Conservation (phyloP, 2,797 vertebrate genomes). For the Rhynchotus rufescens region DNA sequence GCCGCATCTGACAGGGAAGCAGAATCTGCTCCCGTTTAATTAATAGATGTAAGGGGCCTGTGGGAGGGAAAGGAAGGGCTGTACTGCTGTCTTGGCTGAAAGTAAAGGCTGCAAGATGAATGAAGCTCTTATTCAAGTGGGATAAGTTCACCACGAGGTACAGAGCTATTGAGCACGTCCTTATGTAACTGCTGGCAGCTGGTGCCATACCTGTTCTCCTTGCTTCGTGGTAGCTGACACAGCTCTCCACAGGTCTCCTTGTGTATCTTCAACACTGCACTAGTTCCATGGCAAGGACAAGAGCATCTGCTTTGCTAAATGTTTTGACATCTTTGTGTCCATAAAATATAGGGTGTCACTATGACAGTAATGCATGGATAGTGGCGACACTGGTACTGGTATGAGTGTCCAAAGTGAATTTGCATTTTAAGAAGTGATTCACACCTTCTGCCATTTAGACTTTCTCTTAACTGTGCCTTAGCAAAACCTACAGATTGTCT, state of each 20-base stretch:
- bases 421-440: background rate
- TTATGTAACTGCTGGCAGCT: background rate
- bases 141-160: accelerated
- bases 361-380: background rate
- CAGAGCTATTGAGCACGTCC: background rate
- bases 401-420: background rate
- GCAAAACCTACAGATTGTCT: background rate
- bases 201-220: accelerated
- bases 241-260: background rate
- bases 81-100: background rate
- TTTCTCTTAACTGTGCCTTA: background rate
- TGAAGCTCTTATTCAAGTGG: background rate
- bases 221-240: accelerated
- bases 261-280: background rate
- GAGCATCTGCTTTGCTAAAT: background rate
- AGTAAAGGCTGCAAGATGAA: background rate
- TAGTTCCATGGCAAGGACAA: background rate
- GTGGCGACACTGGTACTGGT: background rate
- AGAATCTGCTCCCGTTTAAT: background rate
- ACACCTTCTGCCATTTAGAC: background rate
- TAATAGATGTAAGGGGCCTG: background rate
- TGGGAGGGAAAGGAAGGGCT: background rate
- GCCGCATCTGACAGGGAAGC: background rate
- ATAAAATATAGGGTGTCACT: background rate
- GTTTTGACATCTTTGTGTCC: background rate